These are phyloP conservation scores for Astreopora myriophthalma DNA, from an alignment of 64 coral and sea anemone species.

Conservation along the genomic window DNA sequence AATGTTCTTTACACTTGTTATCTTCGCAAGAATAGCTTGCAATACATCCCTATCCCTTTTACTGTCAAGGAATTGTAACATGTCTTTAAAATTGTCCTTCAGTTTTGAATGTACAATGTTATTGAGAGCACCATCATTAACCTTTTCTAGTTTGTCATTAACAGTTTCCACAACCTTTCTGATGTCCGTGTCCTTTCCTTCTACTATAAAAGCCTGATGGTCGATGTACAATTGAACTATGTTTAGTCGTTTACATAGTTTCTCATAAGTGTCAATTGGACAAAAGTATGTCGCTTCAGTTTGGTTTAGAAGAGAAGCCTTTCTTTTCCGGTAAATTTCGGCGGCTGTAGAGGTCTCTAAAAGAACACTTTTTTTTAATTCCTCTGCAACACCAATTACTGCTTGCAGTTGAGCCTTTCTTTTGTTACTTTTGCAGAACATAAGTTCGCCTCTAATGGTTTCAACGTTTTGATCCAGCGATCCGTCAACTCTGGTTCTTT, in stretches of 20 bases:
- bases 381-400: constrained; percentile 13
- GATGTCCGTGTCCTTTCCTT: constrained; percentile 24
- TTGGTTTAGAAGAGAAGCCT: neutral
- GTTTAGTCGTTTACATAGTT: constrained; percentile 10
- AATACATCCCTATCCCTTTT: constrained; percentile 48
- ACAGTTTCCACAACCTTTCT: neutral
- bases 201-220: constrained; percentile 16
- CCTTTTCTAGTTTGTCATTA: neutral
- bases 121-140: neutral
- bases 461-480: neutral
- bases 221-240: constrained; percentile 54
- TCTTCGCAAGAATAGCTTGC: constrained; percentile 32
- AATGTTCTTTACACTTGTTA: constrained; percentile 37
- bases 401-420: neutral
- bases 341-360: constrained; percentile 4
- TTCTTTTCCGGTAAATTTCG: neutral
- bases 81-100: constrained; percentile 1
- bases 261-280: constrained; percentile 21
- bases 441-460: neutral
- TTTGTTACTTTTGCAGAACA: neutral
- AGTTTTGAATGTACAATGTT: neutral
- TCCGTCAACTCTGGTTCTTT: neutral
- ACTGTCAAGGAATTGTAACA: constrained; percentile 37
- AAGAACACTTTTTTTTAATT: constrained; percentile 40
- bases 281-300: neutral